Conservation (phyloP, 2,797 vertebrate species). For the Centropyge bicolor region DNA sequence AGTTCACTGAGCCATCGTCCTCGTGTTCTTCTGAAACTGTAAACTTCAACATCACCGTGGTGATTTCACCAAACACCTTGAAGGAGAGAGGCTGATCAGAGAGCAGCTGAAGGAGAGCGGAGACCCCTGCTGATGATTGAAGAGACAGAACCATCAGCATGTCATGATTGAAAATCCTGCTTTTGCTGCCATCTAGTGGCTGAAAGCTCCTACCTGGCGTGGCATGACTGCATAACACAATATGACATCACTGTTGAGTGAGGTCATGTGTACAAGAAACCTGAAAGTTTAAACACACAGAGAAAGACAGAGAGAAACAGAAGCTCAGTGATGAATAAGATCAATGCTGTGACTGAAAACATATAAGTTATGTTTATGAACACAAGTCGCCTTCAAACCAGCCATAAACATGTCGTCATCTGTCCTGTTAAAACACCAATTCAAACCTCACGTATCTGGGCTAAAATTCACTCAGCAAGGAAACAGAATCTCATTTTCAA, state of each 20-base stretch:
- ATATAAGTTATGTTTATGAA: too few relatives aligned
- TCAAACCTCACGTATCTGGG: not conserved
- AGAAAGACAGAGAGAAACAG: too few relatives aligned
- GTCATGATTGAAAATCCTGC: conserved; percentile 8
- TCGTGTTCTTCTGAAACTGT: not conserved
- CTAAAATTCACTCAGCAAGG: not conserved
- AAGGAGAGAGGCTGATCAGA: not conserved
- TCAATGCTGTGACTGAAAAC: not conserved
- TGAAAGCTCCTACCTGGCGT: not conserved
- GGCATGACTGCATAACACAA: not conserved
- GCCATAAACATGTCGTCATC: not conserved
- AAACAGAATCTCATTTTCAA: not conserved
- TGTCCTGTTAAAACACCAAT: not conserved
- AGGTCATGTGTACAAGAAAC: conserved; percentile 11
- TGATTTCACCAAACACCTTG: not conserved
- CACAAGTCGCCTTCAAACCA: not conserved
- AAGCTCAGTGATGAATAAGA: not conserved
- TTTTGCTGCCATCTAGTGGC: conserved; percentile 70
- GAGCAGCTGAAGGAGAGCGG: not conserved
- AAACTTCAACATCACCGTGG: not conserved
- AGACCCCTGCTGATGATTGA: not conserved
- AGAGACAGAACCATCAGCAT: not conserved
- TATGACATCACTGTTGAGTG: conserved; percentile 33
- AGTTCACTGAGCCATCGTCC: not conserved
- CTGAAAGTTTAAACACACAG: not conserved